These are phyloP conservation scores for Podargus strigoides DNA, from an alignment of 2,797 vertebrate species.

Conservation along the genomic window DNA sequence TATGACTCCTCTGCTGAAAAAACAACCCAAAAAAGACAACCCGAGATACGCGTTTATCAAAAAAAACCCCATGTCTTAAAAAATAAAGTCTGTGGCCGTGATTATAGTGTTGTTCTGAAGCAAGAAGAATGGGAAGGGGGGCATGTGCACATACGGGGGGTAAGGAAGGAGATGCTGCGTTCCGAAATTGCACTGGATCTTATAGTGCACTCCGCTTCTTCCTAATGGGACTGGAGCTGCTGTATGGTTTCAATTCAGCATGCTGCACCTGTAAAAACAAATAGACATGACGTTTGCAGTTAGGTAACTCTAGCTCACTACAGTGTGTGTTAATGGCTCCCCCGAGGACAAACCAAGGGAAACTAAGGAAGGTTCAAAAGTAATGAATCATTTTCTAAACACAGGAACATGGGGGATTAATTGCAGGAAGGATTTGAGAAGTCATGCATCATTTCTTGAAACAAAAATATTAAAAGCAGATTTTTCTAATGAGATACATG, in stretches of 20 bases:
- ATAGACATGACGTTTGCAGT: slow-evolving; percentile 83
- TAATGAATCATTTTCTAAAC: slow-evolving; percentile 99
- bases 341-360: slow-evolving; percentile 83
- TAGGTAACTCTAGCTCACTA: slow-evolving; percentile 89
- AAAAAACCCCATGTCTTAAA: neutral
- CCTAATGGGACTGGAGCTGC: slow-evolving; percentile 81
- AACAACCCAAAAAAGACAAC: neutral
- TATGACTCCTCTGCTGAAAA: neutral
- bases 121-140: neutral
- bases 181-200: slow-evolving; percentile 14
- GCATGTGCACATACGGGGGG: accelerated
- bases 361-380: slow-evolving; percentile 86
- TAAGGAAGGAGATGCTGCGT: neutral
- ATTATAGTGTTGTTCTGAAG: neutral
- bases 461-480: slow-evolving; percentile 91
- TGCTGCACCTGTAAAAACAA: slow-evolving; percentile 99
- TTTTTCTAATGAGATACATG: slow-evolving; percentile 77
- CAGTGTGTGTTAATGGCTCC: slow-evolving; percentile 90
- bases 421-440: slow-evolving; percentile 97
- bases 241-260: slow-evolving; percentile 81
- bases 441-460: slow-evolving; percentile 90
- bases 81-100: neutral
- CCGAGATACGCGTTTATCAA: neutral
- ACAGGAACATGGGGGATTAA: slow-evolving; percentile 96
- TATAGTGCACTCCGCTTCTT: slow-evolving; percentile 83